These are phyloP conservation scores for Dendroctonus ponderosae DNA, from an alignment of 1,140 invertebrate genomes.

Conservation along the genomic window DNA sequence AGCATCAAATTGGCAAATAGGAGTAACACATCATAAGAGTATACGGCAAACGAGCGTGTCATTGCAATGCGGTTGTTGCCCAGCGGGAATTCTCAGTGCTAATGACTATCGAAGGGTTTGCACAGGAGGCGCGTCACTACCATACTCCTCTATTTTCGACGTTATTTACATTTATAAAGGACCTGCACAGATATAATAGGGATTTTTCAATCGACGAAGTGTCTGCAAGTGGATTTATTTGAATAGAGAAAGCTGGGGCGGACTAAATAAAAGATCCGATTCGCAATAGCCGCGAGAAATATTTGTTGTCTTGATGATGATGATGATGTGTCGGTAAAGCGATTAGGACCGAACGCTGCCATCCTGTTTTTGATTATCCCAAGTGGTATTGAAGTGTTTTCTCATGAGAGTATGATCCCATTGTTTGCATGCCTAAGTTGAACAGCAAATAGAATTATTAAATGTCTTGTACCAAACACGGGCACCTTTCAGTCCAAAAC, in stretches of 20 bases:
- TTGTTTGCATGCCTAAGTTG: too few relatives aligned
- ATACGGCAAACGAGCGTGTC: slow-evolving; percentile 34
- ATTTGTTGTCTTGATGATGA: slow-evolving; percentile 48
- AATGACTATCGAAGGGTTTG: slow-evolving; percentile 43
- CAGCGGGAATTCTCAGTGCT: slow-evolving; percentile 43
- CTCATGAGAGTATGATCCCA: background rate
- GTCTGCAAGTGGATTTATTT: slow-evolving; percentile 47
- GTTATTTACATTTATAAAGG: slow-evolving; percentile 48
- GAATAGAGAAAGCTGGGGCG: slow-evolving; percentile 34
- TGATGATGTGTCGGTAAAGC: slow-evolving; percentile 48
- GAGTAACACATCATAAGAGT: too few relatives aligned
- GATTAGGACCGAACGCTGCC: slow-evolving; percentile 41
- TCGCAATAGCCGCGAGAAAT: slow-evolving; percentile 35
- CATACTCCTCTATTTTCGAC: slow-evolving; percentile 41
- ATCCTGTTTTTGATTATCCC: slow-evolving; percentile 45
- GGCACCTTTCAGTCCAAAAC: too few relatives aligned
- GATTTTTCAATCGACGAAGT: slow-evolving; percentile 47
- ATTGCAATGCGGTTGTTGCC: slow-evolving; percentile 38
- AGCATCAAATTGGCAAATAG: too few relatives aligned
- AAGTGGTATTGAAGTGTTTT: slow-evolving; percentile 47
- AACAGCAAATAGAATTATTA: too few relatives aligned
- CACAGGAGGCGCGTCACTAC: slow-evolving; percentile 41
- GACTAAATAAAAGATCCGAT: slow-evolving; percentile 25
- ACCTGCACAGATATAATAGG: slow-evolving; percentile 43
- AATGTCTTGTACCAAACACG: too few relatives aligned